Base-by-base conservation (phyloP, 92 coral and sea anemone genomes). In the Metridium senile region DNA sequence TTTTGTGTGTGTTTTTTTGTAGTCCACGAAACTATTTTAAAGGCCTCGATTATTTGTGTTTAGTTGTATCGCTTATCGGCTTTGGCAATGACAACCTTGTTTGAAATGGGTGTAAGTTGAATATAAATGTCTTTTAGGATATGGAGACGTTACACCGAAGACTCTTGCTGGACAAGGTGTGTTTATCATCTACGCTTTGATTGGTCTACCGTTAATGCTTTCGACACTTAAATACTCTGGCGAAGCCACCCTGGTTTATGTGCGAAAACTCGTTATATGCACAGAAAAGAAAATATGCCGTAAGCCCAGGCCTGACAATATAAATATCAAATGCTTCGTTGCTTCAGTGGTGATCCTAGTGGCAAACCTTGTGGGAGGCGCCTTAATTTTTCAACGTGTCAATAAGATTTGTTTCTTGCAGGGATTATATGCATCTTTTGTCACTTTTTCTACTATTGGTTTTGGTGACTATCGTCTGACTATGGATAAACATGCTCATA, bases 391-490 rank as follows among this genome's bases (percentile, higher is more conserved):
- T 23, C 65, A 23, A 26, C 65, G 26, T 26, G 10, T 59, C 8
- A 11, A 74, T 72, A 73, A 23, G 1, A 21, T 59, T 20, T 19
- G 26, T 28, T 59, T 59, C 65, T 0, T 26, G 4, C 2, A 59
- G 17, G 65, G 65, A 4, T 1, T 59, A 28, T 59, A 59, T 26
- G 65, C 65, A 59, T n/a, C 65, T 22, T 26, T 59, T 22, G 65
- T 59, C 4, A n/a, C 65, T 1, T 23, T 59, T 7, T n/a, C 65
- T 19, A 59, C 65, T 3, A 59, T 59, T 26, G 65, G 65, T 23
- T 59, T 59, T 59, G 65, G 65, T 26, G 65, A 59, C 65, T 59
- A 59, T 26, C 65, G 65, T 19, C 2, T 59, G 9, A 59, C 22
- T 11, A 8, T 59, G 27, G 29, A 23, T 22, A 7, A 59, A 21